Percentiles rank a stretch among this genome's conserved stretches.
Evolutionary conservation across 2,113 vertebrate species (phyloP).

Genomic region (Microtus richardsoni): DNA sequence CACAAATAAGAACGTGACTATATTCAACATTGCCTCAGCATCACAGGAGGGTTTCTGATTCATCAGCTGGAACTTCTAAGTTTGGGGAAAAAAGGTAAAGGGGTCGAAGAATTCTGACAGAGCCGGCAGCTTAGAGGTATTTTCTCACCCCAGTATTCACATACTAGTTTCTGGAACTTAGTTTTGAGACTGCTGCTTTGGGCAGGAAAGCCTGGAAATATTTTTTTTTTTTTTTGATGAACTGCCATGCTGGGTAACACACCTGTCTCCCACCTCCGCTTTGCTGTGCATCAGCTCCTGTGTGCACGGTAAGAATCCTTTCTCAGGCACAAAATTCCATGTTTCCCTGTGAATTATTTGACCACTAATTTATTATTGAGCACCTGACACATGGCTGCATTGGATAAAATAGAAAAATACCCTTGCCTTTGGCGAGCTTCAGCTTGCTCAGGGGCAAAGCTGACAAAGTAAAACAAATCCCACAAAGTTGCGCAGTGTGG

Average conservation of each 20-base stretch:
- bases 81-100: background rate
- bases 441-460: background rate
- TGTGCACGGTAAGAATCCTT: background rate
- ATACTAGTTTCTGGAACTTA: background rate
- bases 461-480: background rate
- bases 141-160: background rate
- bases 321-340: background rate
- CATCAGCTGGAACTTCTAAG: background rate
- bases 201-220: background rate
- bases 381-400: background rate
- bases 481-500: no score
- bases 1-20: background rate
- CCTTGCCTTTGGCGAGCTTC: accelerated
- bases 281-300: background rate
- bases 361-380: background rate
- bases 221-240: background rate
- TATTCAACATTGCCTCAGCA: background rate
- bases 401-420: background rate
- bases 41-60: background rate
- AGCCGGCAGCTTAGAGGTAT: background rate
- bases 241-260: background rate
- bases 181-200: background rate
- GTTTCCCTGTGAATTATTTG: background rate
- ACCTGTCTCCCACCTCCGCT: background rate
- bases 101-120: accelerated